These are phyloP conservation scores for Diadophis punctatus DNA, from an alignment of 2,113 vertebrate species.

Conservation along the genomic window DNA sequence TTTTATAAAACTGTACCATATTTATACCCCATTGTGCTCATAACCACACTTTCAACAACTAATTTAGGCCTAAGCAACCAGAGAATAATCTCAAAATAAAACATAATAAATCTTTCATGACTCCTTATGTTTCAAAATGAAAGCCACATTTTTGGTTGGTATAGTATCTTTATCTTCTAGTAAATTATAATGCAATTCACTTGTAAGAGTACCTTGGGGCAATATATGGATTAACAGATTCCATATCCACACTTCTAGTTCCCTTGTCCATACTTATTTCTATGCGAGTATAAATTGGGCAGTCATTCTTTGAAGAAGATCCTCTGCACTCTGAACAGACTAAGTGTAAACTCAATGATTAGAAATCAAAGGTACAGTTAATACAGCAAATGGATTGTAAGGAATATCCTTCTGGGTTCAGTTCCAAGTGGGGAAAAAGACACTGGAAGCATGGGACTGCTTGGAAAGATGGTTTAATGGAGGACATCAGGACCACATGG, in stretches of 20 bases:
- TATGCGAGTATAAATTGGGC: no score
- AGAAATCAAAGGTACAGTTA: background rate
- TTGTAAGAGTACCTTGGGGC: background rate
- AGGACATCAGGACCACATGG: no score
- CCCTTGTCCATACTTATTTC: background rate
- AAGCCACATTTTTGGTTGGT: background rate
- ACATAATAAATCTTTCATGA: no score
- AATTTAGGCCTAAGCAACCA: background rate
- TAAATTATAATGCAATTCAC: background rate
- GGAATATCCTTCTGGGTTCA: no score
- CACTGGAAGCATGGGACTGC: no score
- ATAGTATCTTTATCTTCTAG: background rate
- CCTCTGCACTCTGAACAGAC: background rate
- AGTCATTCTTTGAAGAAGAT: no score
- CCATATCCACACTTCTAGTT: background rate
- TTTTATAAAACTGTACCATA: background rate
- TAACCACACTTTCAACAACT: background rate
- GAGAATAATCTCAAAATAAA: background rate
- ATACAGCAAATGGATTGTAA: background rate
- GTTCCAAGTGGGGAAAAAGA: no score
- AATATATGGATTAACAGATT: background rate
- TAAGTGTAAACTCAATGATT: background rate
- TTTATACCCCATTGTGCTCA: no score
- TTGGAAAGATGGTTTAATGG: no score
- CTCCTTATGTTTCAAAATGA: background rate